A percentile compares a stretch with the other conserved stretches of the same genome.
phyloP scores from a whole-genome alignment of 2,113 vertebrate genomes.

The Dromiciops gliroides region DNA sequence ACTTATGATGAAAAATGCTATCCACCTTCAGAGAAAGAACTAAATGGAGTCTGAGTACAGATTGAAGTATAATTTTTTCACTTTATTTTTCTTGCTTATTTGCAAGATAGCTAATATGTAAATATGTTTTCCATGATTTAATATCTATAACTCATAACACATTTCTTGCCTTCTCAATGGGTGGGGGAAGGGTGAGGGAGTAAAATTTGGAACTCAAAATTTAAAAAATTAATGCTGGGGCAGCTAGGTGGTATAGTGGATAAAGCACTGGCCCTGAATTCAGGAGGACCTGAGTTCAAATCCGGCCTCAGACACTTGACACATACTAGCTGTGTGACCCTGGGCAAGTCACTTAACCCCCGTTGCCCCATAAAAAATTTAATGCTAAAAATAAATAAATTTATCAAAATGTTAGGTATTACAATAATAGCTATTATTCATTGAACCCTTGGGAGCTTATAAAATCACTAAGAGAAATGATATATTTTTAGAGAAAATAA shows the following conservation, averaged over 20 bases:
- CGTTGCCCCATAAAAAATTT: too few species aligned
- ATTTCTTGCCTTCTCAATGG: background rate
- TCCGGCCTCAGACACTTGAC: too few species aligned
- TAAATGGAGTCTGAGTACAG: background rate
- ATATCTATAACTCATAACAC: background rate
- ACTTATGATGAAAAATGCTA: background rate
- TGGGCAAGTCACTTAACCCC: too few species aligned
- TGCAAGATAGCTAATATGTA: background rate
- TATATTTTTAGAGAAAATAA: background rate
- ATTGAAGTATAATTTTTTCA: background rate
- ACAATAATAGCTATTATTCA: too few species aligned
- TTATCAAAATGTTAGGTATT: too few species aligned
- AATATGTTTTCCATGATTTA: background rate
- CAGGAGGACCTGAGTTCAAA: too few species aligned
- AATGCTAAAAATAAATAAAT: too few species aligned
- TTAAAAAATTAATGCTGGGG: background rate
- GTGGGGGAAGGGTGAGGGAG: background rate
- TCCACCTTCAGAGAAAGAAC: background rate
- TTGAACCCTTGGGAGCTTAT: background rate
- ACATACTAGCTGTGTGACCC: too few species aligned
- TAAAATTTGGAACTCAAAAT: background rate
- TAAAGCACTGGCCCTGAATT: too few species aligned
- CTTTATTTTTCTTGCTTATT: background rate
- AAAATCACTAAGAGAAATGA: background rate
- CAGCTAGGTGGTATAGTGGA: too few species aligned